Conservation (phyloP, 2,888 invertebrate species). For the Cylloceria caligata region DNA sequence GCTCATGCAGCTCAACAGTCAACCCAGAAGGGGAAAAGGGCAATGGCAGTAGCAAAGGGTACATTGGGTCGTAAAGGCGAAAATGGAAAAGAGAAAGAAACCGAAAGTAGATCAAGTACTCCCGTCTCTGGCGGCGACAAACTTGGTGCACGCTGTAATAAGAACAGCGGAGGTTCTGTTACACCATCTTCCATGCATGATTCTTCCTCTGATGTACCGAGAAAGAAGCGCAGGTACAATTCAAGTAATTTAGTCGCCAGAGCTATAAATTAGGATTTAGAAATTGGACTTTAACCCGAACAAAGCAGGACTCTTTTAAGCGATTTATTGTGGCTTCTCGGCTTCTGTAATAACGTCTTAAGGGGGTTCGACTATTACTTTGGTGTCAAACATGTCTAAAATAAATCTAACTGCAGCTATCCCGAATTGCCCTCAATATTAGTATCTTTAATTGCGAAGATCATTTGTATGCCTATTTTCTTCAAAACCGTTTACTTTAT, state of each 20-base stretch:
- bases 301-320: neutral
- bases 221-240: slow-evolving; percentile 77
- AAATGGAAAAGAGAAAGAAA: slow-evolving; percentile 81
- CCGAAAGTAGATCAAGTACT: slow-evolving; percentile 88
- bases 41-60: slow-evolving; percentile 66
- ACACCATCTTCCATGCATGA: slow-evolving; percentile 79
- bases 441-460: too few species aligned
- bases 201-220: slow-evolving; percentile 78
- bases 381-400: neutral
- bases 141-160: slow-evolving; percentile 69
- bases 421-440: too few species aligned
- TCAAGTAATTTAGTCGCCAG: neutral
- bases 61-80: slow-evolving; percentile 73
- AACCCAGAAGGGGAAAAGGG: slow-evolving; percentile 76
- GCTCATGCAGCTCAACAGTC: slow-evolving; percentile 91
- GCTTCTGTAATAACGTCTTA: too few species aligned
- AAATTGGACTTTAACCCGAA: neutral
- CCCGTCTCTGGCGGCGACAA: slow-evolving; percentile 85
- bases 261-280: neutral
- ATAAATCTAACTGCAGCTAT: too few species aligned
- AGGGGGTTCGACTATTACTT: neutral
- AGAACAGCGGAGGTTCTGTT: slow-evolving; percentile 74
- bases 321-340: too few species aligned
- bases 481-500: too few species aligned
- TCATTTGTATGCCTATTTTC: neutral